Base-by-base conservation (phyloP, 2,797 vertebrate genomes). In the Picus viridis region DNA sequence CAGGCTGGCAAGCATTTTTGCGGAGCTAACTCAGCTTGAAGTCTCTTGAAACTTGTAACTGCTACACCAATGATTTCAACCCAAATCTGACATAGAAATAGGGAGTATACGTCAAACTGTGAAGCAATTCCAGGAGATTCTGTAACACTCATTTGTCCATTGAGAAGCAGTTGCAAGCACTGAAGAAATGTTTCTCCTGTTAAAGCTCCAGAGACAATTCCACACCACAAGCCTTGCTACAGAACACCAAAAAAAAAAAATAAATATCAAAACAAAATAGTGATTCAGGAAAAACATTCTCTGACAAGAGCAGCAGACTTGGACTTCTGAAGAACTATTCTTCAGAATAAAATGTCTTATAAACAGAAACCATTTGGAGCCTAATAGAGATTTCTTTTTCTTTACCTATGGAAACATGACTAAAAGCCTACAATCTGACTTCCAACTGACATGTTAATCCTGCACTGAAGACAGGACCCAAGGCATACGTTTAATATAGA, bases 141-240 rank as follows among this genome's bases (percentile, higher is more conserved):
- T 86, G 70, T 10, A 83, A 70, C 3, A 2, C 43, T 82, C 57
- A 5, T 71, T 71, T 68, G 82, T 62, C 53, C 90, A 92, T 88
- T 95, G 93, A 95, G 85, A 88, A 93, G 92, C 51, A 64, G 17
- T 62, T 63, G 74, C 67, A 69, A 86, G 72, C 17, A n/a, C 39
- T 79, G 73, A 86, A 92, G 88, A 88, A 96, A 94, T 3, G 1
- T n/a, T 62, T 92, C 71, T 74, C 53, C 47, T 47, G 63, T 86
- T 73, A 88, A 78, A 89, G 63, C 54, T 92, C 83, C 68, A 86
- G 73, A 90, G 85, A 86, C 67, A 79, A 96, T 69, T 95, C 82
- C 90, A 93, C 86, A 90, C 93, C 90, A 90, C 94, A 94, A 76
- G 80, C 57, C 83, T 88, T 93, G 92, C 86, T 88, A 67, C 87